These are phyloP conservation scores for Bufo gargarizans DNA, from an alignment of 2,113 vertebrate genomes.

Conservation along the genomic window DNA sequence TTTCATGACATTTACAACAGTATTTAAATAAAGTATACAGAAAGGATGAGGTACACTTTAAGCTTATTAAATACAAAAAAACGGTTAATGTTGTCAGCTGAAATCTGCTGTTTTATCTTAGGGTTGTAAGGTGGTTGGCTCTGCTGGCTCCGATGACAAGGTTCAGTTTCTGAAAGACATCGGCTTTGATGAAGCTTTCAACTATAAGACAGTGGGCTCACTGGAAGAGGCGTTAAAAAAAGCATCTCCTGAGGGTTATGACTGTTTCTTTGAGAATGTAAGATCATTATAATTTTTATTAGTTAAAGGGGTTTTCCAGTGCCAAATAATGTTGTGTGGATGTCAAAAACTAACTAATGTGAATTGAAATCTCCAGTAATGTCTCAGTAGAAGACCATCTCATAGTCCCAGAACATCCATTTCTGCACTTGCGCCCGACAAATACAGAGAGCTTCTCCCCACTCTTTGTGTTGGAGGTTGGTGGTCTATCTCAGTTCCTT, in stretches of 20 bases:
- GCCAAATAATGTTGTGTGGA: no score
- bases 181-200: slow-evolving; percentile 86
- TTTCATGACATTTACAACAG: no score
- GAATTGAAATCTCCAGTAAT: no score
- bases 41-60: not conserved
- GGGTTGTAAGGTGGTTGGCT: slow-evolving; percentile 87
- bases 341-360: no score
- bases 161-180: slow-evolving; percentile 81
- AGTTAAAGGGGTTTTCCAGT: no score
- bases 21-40: no score
- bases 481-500: no score
- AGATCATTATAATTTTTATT: slow-evolving; percentile 58
- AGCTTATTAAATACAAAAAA: not conserved
- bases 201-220: slow-evolving; percentile 84
- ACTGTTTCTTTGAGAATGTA: slow-evolving; percentile 91
- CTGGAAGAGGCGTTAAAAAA: slow-evolving; percentile 79
- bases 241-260: slow-evolving; percentile 82
- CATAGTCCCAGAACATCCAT: no score
- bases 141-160: slow-evolving; percentile 81
- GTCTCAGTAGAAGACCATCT: no score
- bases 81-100: not conserved
- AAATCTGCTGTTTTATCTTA: slow-evolving; percentile 50
- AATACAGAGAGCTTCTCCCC: no score
- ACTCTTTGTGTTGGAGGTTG: no score
- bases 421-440: no score